Evolutionary conservation across 2,113 vertebrate species (phyloP).

Genomic region (Heterochromis multidens): DNA sequence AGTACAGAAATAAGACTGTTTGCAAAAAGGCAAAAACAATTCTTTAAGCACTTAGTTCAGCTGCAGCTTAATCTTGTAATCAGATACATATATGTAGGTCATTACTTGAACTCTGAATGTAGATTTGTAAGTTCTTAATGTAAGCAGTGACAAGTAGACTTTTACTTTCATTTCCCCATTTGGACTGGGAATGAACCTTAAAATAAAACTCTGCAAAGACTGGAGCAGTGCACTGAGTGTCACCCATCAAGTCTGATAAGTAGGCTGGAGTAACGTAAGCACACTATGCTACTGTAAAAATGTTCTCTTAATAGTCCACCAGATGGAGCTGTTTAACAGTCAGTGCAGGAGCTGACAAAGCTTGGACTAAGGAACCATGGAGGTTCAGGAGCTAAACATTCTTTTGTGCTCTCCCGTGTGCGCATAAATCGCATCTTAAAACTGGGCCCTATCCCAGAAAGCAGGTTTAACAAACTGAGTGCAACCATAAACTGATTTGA

Average conservation of each 20-base stretch:
- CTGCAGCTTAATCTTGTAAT: neutral
- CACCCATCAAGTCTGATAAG: too few species aligned
- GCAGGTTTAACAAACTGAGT: neutral
- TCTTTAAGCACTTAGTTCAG: neutral
- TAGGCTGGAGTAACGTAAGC: neutral
- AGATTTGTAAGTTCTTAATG: neutral
- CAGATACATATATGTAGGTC: neutral
- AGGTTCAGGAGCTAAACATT: neutral
- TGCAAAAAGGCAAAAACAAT: neutral
- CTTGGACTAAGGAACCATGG: neutral
- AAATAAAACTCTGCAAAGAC: neutral
- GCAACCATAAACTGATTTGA: neutral
- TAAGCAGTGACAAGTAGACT: neutral
- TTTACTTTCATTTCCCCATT: neutral
- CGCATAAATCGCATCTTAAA: too few species aligned
- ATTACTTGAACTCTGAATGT: neutral
- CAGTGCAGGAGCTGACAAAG: neutral
- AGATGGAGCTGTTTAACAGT: neutral
- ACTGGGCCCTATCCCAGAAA: neutral
- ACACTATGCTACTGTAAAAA: fast-evolving
- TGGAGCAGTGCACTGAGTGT: too few species aligned
- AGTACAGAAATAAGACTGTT: too few species aligned
- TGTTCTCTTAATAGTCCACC: neutral
- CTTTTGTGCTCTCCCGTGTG: neutral
- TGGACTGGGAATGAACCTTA: neutral